Evolutionary conservation across 2,888 invertebrate species (phyloP).

Genomic region (Agrotis exclamationis): DNA sequence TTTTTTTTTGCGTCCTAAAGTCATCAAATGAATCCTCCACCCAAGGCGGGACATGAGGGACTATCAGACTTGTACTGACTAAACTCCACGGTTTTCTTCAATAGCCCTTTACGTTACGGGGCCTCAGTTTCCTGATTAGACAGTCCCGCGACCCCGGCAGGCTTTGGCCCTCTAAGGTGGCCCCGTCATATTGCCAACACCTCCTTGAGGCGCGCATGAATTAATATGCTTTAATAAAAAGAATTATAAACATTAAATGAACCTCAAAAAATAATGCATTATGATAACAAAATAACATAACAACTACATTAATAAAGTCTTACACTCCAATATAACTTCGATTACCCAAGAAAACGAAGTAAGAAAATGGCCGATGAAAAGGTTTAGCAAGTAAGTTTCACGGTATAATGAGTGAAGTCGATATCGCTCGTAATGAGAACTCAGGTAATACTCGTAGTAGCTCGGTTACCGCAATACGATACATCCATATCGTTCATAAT

Average conservation of each 20-base stretch:
- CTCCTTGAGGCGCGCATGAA: too few relatives aligned
- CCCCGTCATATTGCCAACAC: too few relatives aligned
- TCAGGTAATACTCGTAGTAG: constrained; percentile 49
- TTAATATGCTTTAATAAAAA: not conserved
- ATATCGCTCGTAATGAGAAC: constrained; percentile 50
- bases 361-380: constrained; percentile 23
- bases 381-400: constrained; percentile 33
- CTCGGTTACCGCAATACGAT: constrained; percentile 52
- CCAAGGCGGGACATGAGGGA: too few relatives aligned
- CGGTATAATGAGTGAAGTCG: constrained; percentile 52
- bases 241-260: not conserved
- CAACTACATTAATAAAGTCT: not conserved
- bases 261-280: too few relatives aligned
- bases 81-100: too few relatives aligned
- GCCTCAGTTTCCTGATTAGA: too few relatives aligned
- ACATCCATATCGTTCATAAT: constrained; percentile 53
- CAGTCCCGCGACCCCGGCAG: too few relatives aligned
- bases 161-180: too few relatives aligned
- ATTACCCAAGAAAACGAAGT: constrained; percentile 19
- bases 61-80: too few relatives aligned
- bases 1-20: too few relatives aligned
- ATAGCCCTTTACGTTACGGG: too few relatives aligned
- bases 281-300: not conserved
- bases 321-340: constrained; percentile 15
- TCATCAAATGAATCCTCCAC: too few relatives aligned